Base-by-base conservation (phyloP, 2,888 invertebrate genomes). In the Desoria tigrina region DNA sequence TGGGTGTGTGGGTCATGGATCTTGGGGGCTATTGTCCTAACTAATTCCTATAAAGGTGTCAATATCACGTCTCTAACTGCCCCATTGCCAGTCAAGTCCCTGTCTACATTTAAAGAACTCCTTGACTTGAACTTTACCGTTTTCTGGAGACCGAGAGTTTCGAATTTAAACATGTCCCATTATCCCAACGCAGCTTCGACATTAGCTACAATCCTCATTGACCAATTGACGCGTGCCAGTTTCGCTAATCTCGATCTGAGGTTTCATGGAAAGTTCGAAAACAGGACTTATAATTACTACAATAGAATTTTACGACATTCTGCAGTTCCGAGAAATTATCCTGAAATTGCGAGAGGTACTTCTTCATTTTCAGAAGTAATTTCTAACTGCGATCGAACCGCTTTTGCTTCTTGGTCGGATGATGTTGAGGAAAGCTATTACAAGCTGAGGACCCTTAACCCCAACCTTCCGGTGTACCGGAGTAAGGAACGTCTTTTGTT, bases 381-480 rank as follows among this genome's bases (percentile, higher is more conserved):
- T 45, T 45, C 45, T 6, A 45, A 45, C 4, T 45, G 45, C 16
- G 45, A 21, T 6, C 6, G 16, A 45, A 9, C 45, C n/a, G 45
- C 45, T 21, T 45, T 45, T 16, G 45, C 45, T 6, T 45, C 45
- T 16, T 45, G 45, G 45, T 45, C 45, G 6, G 45, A 16, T 16
- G 45, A 45, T 6, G 45, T 45, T 45, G 45, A 45, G 4, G 45
- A 45, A 21, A 45, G 16, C n/a, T 21, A 18, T 45, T 45, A 45
- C 45, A 16, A 21, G 21, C 45, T 45, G 16, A 16, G 21, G 45
- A 45, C 45, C 6, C 45, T 45, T 6, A 16, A n/a, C 4, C 45
- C 45, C n/a, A 16, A 16, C 16, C 45, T 6, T 11, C 45, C 6
- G 4, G n/a, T 45, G 6, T 45, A 6, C 6, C 16, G 16, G 45